Base-by-base conservation (phyloP, 2,888 invertebrate species). In the Stegophylla sp. region DNA sequence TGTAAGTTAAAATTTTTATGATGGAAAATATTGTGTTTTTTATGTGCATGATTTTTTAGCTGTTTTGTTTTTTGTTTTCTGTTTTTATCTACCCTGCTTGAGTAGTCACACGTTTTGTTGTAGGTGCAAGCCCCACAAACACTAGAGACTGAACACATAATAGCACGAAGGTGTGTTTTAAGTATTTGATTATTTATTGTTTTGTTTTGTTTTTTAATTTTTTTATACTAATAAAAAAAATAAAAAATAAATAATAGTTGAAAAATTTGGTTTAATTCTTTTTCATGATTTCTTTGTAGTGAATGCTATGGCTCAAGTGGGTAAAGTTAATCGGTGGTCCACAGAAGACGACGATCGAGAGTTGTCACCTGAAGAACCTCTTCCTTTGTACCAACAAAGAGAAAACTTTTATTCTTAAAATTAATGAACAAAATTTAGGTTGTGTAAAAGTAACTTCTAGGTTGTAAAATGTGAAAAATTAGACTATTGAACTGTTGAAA, bases 371-470 rank as follows among this genome's bases (percentile, higher is more conserved):
- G 91, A 91, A 84, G 92, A 92, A 79, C 91, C 93, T 86, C 89
- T 94, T 86, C 94, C 94, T 76, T 89, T 94, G 83, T 93, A 93
- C 86, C 94, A 95, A 87, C 94, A 94, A 87, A 90, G 94, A 86
- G 94, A 94, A 86, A 94, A 94, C 87, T 94, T 91, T 88, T 94
- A 92, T 86, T 86, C 88, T 61, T 86, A 88, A 85, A 34, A 67
- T 17, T 51, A 28, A 23, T n/a, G 23, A 75, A 64, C 12, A 59
- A 23, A 71, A 59, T 59, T 59, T 51, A 61, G 69, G 69, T 69
- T 71, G 69, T 69, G 69, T 71, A 63, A 48, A 69, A 61, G 59
- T 34, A 79, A 61, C 12, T 17, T 74, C 56, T 74, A 74, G 74
- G 73, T 74, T 81, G 73, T 81, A 64, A 15, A 59, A 51, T 79